Evolutionary conservation across 2,113 vertebrate genomes (phyloP).

Genomic region (Siniperca chuatsi): DNA sequence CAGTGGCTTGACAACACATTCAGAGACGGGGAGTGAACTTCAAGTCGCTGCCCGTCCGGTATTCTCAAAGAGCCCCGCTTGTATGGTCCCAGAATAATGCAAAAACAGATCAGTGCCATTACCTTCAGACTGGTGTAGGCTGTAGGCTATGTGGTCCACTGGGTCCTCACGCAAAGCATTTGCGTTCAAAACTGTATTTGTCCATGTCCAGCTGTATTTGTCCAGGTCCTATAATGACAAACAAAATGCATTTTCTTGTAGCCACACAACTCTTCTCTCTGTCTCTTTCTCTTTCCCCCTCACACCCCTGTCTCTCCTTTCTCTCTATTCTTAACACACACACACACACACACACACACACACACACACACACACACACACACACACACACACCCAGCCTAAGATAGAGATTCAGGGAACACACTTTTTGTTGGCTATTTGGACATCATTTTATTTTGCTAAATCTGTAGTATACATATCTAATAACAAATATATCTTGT

Average conservation of each 20-base stretch:
- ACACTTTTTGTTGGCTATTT: slow-evolving; percentile 33
- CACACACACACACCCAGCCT: slow-evolving; percentile 23
- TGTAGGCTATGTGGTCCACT: slow-evolving; percentile 13
- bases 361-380: slow-evolving; percentile 28
- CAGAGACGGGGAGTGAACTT: slow-evolving; percentile 62
- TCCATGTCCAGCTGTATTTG: slow-evolving; percentile 40
- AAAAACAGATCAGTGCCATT: slow-evolving; percentile 35
- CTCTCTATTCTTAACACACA: slow-evolving; percentile 47
- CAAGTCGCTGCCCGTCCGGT: slow-evolving; percentile 43
- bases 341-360: slow-evolving; percentile 45
- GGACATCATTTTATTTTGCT: neutral
- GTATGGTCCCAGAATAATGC: slow-evolving; percentile 22
- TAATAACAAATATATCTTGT: neutral
- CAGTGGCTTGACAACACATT: slow-evolving; percentile 63
- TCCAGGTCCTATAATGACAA: slow-evolving; percentile 39
- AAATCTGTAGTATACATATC: neutral
- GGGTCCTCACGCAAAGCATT: slow-evolving; percentile 29
- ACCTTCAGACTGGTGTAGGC: slow-evolving; percentile 53
- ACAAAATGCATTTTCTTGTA: slow-evolving; percentile 54
- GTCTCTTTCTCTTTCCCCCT: slow-evolving; percentile 39
- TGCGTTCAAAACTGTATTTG: slow-evolving; percentile 24
- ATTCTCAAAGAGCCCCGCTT: slow-evolving; percentile 1
- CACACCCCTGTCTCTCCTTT: slow-evolving; percentile 51
- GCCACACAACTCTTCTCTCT: slow-evolving; percentile 60
- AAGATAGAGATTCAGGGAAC: slow-evolving; percentile 10